Percentiles rank a stretch among this genome's conserved stretches.
phyloP scores from a whole-genome alignment of 2,797 vertebrate species.

The Bucorvus abyssinicus region DNA sequence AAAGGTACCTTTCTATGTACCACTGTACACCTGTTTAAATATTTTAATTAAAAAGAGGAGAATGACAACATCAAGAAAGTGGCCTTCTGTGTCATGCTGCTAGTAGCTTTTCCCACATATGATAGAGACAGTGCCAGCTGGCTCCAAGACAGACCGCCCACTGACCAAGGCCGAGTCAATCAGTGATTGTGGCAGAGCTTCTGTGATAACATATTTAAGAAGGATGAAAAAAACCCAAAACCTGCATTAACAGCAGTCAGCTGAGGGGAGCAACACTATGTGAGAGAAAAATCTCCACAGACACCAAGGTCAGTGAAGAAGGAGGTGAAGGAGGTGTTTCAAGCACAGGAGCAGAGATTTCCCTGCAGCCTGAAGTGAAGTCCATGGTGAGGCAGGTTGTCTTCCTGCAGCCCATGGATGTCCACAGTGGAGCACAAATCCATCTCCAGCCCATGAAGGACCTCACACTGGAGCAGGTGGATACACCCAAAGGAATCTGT shows the following conservation, averaged over 20 bases:
- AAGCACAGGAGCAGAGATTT: neutral
- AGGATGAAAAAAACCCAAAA: neutral
- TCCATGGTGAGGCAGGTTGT: neutral
- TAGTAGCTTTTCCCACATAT: too few relatives aligned
- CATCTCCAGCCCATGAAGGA: neutral
- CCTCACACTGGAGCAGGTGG: fast-evolving
- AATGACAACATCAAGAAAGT: neutral
- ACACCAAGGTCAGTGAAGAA: fast-evolving
- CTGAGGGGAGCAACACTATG: fast-evolving
- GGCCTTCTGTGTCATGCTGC: too few relatives aligned
- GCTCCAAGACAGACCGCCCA: too few relatives aligned
- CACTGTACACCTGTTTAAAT: neutral
- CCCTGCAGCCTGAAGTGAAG: neutral
- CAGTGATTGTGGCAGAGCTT: neutral
- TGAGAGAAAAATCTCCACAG: fast-evolving
- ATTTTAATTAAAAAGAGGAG: neutral
- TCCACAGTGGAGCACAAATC: neutral
- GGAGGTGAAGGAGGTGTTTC: neutral
- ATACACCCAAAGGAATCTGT: neutral
- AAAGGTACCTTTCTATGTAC: neutral
- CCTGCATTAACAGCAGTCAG: neutral
- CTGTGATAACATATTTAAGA: neutral
- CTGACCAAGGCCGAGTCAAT: too few relatives aligned
- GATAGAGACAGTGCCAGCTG: too few relatives aligned
- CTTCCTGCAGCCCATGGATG: neutral